Evolutionary conservation across 2,888 invertebrate species (phyloP).

Genomic region (Philaethria dido): DNA sequence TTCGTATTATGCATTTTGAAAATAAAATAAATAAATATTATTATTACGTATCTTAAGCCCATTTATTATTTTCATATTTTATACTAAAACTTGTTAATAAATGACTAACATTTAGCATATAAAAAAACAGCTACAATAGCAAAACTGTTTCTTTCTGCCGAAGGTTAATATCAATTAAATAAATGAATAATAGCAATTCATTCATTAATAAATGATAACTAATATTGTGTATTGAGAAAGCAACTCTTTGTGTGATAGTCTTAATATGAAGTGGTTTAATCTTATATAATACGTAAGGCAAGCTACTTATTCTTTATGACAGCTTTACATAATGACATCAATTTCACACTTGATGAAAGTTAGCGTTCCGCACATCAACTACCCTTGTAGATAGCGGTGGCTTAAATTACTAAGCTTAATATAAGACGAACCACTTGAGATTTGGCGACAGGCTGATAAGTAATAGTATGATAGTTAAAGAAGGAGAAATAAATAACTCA

Average conservation of each 20-base stretch:
- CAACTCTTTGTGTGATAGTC: not conserved
- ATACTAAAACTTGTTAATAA: too few relatives aligned
- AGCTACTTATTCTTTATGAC: conserved; percentile 17
- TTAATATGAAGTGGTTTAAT: not conserved
- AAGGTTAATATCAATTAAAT: too few relatives aligned
- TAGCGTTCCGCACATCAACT: conserved; percentile 29
- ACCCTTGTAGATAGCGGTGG: conserved; percentile 14
- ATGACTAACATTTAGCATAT: too few relatives aligned
- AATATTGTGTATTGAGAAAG: not conserved
- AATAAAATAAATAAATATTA: too few relatives aligned
- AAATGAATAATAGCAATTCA: too few relatives aligned
- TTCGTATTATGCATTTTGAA: too few relatives aligned
- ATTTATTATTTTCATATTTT: too few relatives aligned
- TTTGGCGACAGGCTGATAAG: conserved; percentile 1
- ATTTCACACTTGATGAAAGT: conserved; percentile 41
- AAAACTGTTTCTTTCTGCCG: too few relatives aligned
- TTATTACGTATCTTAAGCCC: too few relatives aligned
- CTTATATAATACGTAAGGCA: conserved; percentile 15
- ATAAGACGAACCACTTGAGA: conserved; percentile 16
- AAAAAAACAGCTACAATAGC: too few relatives aligned
- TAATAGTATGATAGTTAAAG: conserved; percentile 10
- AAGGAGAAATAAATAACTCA: not conserved
- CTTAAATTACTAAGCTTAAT: conserved; percentile 25
- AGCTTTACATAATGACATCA: conserved; percentile 38
- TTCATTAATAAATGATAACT: too few relatives aligned